phyloP scores from a whole-genome alignment of 2,113 vertebrate genomes.

The Phyllostomus discolor region DNA sequence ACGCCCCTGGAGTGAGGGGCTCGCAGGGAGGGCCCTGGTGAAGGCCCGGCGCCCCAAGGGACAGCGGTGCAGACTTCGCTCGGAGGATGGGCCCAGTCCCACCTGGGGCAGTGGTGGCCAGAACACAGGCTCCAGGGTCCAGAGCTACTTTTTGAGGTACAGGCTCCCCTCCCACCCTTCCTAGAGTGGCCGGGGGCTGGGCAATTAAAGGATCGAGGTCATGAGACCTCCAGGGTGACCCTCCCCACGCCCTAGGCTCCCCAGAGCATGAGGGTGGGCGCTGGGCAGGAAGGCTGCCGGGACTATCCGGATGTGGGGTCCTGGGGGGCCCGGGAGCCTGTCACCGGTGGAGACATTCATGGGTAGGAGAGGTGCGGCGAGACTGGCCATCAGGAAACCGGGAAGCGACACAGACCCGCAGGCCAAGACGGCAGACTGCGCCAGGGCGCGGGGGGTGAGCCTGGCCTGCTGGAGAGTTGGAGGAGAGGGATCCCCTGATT shows the following conservation, averaged over 20 bases:
- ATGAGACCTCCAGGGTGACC: neutral
- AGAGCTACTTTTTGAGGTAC: neutral
- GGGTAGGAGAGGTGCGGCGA: rapidly evolving
- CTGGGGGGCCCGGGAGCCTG: no score
- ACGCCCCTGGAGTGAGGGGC: rapidly evolving
- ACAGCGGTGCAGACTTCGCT: no score
- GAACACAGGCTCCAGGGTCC: neutral
- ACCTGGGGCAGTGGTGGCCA: neutral
- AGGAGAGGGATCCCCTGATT: rapidly evolving
- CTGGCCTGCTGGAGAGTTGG: no score
- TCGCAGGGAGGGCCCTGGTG: neutral
- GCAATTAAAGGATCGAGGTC: rapidly evolving
- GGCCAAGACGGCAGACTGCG: neutral
- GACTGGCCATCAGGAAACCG: neutral
- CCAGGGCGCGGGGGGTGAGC: rapidly evolving
- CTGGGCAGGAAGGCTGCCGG: neutral
- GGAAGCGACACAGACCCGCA: neutral
- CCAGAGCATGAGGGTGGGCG: no score
- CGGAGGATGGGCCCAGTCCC: neutral
- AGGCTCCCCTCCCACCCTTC: neutral
- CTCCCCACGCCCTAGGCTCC: rapidly evolving
- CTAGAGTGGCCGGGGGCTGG: neutral
- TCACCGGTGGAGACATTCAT: neutral
- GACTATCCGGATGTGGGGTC: rapidly evolving
- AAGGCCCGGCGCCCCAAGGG: no score